These are phyloP conservation scores for Ceuthmochares aereus DNA, from an alignment of 2,113 vertebrate genomes.

Conservation along the genomic window DNA sequence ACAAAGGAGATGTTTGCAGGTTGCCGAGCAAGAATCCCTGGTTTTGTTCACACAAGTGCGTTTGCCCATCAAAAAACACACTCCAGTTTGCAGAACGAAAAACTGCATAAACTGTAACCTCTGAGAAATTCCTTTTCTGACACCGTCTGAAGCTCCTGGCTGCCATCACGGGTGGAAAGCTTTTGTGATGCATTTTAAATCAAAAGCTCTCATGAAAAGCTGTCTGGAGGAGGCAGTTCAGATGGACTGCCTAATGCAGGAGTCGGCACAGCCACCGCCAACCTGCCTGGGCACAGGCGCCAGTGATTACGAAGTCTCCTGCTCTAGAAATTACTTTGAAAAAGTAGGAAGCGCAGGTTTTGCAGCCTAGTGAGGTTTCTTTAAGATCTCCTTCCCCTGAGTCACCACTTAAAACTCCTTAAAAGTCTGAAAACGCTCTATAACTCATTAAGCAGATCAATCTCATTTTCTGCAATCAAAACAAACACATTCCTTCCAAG, in stretches of 20 bases:
- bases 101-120: not conserved
- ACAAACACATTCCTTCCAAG: not conserved
- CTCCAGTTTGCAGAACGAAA: not conserved
- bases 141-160: not conserved
- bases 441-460: not conserved
- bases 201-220: not conserved
- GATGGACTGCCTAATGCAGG: not conserved
- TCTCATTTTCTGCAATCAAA: not conserved
- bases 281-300: not conserved
- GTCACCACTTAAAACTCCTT: not conserved
- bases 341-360: not conserved
- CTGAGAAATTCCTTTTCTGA: not conserved
- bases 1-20: not conserved
- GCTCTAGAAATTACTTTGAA: not conserved
- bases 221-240: not conserved
- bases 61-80: not conserved
- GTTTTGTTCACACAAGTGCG: not conserved
- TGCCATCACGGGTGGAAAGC: not conserved
- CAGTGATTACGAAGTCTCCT: not conserved
- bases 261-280: not conserved
- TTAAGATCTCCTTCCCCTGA: not conserved
- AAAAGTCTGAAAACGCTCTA: not conserved
- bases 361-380: not conserved
- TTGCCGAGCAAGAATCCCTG: not conserved
- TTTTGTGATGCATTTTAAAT: slow-evolving; percentile 32